Evolutionary conservation across 2,888 invertebrate species (phyloP).

Genomic region (Oeneis ivallda): DNA sequence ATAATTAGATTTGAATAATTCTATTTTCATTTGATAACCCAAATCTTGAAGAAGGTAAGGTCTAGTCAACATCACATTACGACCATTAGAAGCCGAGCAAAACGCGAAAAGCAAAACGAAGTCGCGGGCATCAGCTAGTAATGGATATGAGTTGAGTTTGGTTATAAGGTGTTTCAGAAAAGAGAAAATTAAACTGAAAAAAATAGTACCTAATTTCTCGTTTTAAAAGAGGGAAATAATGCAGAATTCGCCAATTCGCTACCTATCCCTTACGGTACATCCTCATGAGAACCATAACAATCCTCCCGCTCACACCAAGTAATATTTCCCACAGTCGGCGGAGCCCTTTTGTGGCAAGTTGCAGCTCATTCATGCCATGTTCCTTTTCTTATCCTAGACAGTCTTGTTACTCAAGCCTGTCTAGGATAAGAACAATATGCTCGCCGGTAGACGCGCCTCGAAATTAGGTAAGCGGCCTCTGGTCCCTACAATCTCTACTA

Average conservation of each 20-base stretch:
- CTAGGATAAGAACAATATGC: conserved; percentile 23
- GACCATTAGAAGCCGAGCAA: too few species aligned
- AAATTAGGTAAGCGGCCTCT: conserved; percentile 18
- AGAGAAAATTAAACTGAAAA: too few species aligned
- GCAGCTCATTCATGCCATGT: conserved; percentile 36
- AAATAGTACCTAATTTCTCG: too few species aligned
- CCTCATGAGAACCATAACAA: conserved; percentile 20
- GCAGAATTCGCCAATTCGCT: conserved; percentile 23
- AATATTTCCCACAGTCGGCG: conserved; percentile 36
- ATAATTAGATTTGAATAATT: too few species aligned
- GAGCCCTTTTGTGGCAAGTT: conserved; percentile 33
- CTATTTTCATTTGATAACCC: too few species aligned
- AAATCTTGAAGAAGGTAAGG: too few species aligned
- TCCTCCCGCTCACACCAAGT: conserved; percentile 27
- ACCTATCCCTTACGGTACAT: conserved; percentile 19
- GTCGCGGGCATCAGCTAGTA: too few species aligned
- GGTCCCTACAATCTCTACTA: not conserved
- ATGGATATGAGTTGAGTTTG: not conserved
- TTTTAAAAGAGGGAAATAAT: conserved; percentile 16
- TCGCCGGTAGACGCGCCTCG: conserved; percentile 20
- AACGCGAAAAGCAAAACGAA: too few species aligned
- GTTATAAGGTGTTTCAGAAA: too few species aligned
- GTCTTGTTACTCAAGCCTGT: conserved; percentile 17
- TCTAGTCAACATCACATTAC: too few species aligned
- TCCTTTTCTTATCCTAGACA: conserved; percentile 34